Base-by-base conservation (phyloP, 2,797 vertebrate species). In the Meriones psammophilus region DNA sequence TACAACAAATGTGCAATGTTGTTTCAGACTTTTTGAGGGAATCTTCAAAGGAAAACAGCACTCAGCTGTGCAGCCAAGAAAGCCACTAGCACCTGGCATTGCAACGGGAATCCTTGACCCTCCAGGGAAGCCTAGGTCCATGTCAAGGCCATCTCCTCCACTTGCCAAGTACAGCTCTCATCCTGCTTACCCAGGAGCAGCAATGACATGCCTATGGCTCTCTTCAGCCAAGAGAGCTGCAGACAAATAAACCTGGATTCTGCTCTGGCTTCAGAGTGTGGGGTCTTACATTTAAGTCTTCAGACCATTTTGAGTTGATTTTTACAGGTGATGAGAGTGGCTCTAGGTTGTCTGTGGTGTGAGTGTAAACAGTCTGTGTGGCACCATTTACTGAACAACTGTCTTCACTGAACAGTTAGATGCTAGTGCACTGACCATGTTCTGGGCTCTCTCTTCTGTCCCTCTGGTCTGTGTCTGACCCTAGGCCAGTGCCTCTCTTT, bases 21-120 rank as follows among this genome's bases (percentile, higher is more conserved):
- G 74, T 77, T 93, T 93, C 89, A 78, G 89, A 96, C 50, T 76
- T 39, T 92, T 90, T 88, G 28, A 62, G 80, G 56, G 58, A 92
- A 56, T 56, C 39, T 71, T 58, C 39, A 36, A 93, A 42, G n/a
- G 71, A 36, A 83, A 96, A 80, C 36, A 66, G 56, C 64, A 88
- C 36, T 81, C 4, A 2, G 36, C 8, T 26, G 33, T 46, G 39
- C 30, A 28, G 22, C 88, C 26, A 93, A 76, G 81, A 94, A 17
- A 33, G 33, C 79, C 71, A 66, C 50, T 50, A 71, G 42, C 71
- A 36, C 26, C 56, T 26, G 7, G 58, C 64, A 71, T 15, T 5
- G 1, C 20, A 24, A 46, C 17, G 62, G 36, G 22, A n/a, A 46
- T 33, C 58, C 60, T n/a, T 18, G 58, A 50, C 46, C 5, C 50